phyloP scores from a whole-genome alignment of 2,888 invertebrate genomes.

The Napeogenes inachia region DNA sequence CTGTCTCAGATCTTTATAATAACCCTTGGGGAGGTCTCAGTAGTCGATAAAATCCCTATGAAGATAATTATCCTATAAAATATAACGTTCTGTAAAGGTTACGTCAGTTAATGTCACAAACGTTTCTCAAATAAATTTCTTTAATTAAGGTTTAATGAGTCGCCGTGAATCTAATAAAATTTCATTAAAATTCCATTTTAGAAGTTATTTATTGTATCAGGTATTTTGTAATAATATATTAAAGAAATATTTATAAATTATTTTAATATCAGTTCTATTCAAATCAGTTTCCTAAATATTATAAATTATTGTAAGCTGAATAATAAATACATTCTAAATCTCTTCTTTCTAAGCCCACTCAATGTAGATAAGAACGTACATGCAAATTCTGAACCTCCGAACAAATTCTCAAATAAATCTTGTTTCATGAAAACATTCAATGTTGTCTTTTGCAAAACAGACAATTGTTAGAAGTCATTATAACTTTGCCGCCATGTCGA shows the following conservation, averaged over 20 bases:
- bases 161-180: too few species aligned
- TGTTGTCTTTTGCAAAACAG: conserved; percentile 18
- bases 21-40: neutral
- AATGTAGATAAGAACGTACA: neutral
- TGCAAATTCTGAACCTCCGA: neutral
- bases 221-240: too few species aligned
- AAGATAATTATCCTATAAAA: conserved; percentile 12
- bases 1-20: neutral
- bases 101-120: too few species aligned
- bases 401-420: neutral
- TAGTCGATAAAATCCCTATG: conserved; percentile 7
- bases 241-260: too few species aligned
- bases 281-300: too few species aligned
- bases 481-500: conserved; percentile 26
- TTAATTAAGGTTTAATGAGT: too few species aligned
- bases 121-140: too few species aligned
- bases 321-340: neutral
- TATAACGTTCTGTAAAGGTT: conserved; percentile 1
- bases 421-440: conserved; percentile 8
- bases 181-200: too few species aligned
- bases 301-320: too few species aligned
- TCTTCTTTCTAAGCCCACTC: neutral
- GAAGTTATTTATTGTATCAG: too few species aligned
- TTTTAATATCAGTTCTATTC: too few species aligned
- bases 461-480: conserved; percentile 27